Conservation (phyloP, 2,113 vertebrate species). For the Pimephales promelas region DNA sequence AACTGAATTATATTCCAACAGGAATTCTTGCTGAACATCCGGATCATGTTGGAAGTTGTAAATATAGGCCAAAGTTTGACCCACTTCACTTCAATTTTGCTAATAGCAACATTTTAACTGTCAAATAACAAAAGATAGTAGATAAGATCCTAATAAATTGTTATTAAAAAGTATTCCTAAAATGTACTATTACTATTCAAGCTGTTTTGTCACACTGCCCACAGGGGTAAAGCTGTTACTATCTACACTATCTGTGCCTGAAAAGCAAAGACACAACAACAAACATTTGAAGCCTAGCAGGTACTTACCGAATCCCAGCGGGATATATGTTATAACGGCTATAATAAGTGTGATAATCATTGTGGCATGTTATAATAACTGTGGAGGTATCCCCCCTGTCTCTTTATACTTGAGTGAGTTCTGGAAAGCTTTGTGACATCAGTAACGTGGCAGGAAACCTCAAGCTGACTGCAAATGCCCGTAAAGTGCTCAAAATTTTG, state of each 20-base stretch:
- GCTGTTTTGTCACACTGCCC: background rate
- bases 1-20: background rate
- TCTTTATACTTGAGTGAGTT: conserved; percentile 54
- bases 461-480: conserved; percentile 55
- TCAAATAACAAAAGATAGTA: background rate
- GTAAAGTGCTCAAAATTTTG: conserved; percentile 33
- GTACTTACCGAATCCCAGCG: conserved; percentile 51
- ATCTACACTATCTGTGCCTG: conserved; percentile 6
- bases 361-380: conserved; percentile 37
- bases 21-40: background rate
- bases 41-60: conserved; percentile 1
- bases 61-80: background rate
- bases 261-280: conserved; percentile 6
- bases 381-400: conserved; percentile 42
- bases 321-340: conserved; percentile 39
- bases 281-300: conserved; percentile 9
- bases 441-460: conserved; percentile 56
- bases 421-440: conserved; percentile 56
- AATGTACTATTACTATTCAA: background rate
- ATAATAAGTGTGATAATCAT: conserved; percentile 52
- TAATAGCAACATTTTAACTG: background rate
- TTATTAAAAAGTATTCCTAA: background rate
- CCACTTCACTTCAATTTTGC: background rate
- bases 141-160: background rate
- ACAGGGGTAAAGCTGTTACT: background rate